Evolutionary conservation across 2,113 vertebrate genomes (phyloP).

Genomic region (Gnathonemus echidnorhynchus): DNA sequence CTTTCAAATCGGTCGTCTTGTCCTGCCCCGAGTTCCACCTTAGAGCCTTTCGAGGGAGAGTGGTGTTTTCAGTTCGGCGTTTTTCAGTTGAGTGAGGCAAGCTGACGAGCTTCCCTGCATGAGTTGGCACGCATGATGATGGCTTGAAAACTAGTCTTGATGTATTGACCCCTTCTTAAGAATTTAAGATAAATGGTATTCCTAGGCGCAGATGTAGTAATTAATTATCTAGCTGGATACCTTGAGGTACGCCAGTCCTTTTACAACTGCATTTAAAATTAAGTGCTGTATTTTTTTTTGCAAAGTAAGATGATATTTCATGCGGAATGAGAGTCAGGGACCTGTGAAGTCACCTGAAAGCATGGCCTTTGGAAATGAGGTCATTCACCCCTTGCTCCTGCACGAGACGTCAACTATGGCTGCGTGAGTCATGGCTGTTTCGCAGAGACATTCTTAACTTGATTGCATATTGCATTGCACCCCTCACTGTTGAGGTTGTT

Average conservation of each 20-base stretch:
- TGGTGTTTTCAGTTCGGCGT: background rate
- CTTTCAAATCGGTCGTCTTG: background rate
- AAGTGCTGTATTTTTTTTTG: conserved; percentile 16
- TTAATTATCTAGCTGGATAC: background rate
- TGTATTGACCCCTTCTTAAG: conserved; percentile 18
- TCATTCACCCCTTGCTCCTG: conserved; percentile 7
- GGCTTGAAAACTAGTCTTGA: conserved; percentile 21
- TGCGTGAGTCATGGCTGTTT: background rate
- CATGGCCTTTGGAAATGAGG: conserved; percentile 8
- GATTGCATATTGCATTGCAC: background rate
- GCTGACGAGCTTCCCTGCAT: background rate
- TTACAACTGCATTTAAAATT: conserved; percentile 6
- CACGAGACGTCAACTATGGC: background rate
- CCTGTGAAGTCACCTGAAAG: conserved; percentile 14
- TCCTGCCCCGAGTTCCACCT: background rate
- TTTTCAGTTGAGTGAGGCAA: background rate
- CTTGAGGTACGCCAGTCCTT: background rate
- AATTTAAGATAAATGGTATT: conserved; percentile 35
- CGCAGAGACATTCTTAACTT: background rate
- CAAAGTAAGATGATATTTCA: conserved; percentile 24
- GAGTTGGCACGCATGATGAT: conserved; percentile 18
- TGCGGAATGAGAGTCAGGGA: conserved; percentile 5
- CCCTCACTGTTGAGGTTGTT: background rate
- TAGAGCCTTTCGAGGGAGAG: background rate
- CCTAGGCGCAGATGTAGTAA: conserved; percentile 10